Evolutionary conservation across 2,797 vertebrate genomes (phyloP).

Genomic region (Falco novaeseelandiae): DNA sequence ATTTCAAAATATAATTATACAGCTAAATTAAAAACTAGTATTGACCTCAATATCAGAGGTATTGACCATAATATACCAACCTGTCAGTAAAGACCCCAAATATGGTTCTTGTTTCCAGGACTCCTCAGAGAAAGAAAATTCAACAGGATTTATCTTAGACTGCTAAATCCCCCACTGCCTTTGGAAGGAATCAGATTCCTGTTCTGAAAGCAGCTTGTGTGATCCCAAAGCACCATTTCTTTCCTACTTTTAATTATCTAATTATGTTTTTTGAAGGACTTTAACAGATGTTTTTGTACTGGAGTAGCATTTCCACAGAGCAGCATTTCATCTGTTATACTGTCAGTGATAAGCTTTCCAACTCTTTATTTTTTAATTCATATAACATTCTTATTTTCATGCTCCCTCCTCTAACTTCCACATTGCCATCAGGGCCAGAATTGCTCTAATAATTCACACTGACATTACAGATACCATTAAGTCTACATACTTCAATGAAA

Average conservation of each 20-base stretch:
- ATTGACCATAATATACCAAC: background rate
- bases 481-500: slow-evolving; percentile 74
- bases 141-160: background rate
- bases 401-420: slow-evolving; percentile 28
- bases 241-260: slow-evolving; percentile 12
- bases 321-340: background rate
- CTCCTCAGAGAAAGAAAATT: background rate
- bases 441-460: slow-evolving; percentile 75
- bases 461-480: slow-evolving; percentile 75
- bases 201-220: background rate
- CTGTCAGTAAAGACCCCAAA: background rate
- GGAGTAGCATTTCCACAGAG: background rate
- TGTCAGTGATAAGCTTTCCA: background rate
- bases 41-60: background rate
- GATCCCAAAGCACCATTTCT: background rate
- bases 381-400: slow-evolving; percentile 17
- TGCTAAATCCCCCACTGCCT: background rate
- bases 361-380: slow-evolving; percentile 27
- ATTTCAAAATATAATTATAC: background rate
- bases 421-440: slow-evolving; percentile 55
- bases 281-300: background rate
- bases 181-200: background rate
- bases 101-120: background rate
- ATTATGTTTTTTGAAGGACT: slow-evolving; percentile 17
- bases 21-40: background rate